phyloP scores from a whole-genome alignment of 2,113 vertebrate genomes.

The Labrus mixtus region DNA sequence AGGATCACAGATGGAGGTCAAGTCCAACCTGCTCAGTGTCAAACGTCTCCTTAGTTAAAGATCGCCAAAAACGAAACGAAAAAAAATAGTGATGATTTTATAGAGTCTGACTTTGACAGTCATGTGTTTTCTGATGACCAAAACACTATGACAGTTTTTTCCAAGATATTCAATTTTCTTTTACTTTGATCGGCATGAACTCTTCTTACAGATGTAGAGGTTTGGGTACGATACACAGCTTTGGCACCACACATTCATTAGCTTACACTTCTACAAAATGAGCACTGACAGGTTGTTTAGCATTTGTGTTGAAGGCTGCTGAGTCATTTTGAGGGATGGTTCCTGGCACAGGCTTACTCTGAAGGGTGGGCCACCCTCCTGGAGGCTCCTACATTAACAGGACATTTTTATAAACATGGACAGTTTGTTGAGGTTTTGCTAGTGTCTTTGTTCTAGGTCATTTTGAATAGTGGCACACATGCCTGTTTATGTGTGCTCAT shows the following conservation, averaged over 20 bases:
- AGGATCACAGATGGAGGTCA: slow-evolving; percentile 29
- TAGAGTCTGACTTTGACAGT: not conserved
- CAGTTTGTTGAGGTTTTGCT: slow-evolving; percentile 14
- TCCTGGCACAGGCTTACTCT: slow-evolving; percentile 33
- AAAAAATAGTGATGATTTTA: slow-evolving; percentile 22
- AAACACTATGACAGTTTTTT: slow-evolving; percentile 6
- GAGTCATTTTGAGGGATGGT: slow-evolving; percentile 40
- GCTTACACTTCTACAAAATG: slow-evolving; percentile 44
- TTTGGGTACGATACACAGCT: slow-evolving; percentile 8
- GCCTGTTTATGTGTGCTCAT: slow-evolving; percentile 42
- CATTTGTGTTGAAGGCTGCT: slow-evolving; percentile 23
- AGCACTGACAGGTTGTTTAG: slow-evolving; percentile 62
- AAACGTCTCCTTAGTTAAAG: not conserved
- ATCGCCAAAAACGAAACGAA: not conserved
- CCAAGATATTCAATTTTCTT: slow-evolving; percentile 23
- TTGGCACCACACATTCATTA: slow-evolving; percentile 60
- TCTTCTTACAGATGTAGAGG: slow-evolving; percentile 41
- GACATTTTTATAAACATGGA: slow-evolving; percentile 25
- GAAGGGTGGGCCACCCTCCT: not conserved
- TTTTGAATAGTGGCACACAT: slow-evolving; percentile 24
- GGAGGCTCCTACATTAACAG: slow-evolving; percentile 13
- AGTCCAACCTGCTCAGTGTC: slow-evolving; percentile 24
- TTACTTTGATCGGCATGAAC: slow-evolving; percentile 40
- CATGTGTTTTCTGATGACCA: slow-evolving; percentile 17
- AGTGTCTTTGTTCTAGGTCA: slow-evolving; percentile 1